A percentile compares a stretch with the other conserved stretches of the same genome.
These are phyloP conservation scores for Thelaira solivaga DNA, from an alignment of 2,888 invertebrate genomes.

Conservation along the genomic window DNA sequence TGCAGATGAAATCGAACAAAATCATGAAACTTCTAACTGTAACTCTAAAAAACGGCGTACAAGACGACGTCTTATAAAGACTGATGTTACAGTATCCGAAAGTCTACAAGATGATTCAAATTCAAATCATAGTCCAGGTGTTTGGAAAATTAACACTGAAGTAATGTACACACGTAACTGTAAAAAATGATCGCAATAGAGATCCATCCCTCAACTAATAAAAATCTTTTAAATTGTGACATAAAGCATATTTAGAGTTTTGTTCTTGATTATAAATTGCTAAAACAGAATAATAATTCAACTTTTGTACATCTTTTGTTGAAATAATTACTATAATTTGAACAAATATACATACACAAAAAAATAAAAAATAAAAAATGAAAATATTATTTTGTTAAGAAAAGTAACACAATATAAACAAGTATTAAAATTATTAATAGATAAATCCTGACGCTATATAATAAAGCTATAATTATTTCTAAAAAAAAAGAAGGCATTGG, in stretches of 20 bases:
- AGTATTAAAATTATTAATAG: conserved; percentile 44
- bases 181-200: conserved; percentile 40
- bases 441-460: conserved; percentile 28
- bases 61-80: conserved; percentile 73
- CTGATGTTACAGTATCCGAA: conserved; percentile 66
- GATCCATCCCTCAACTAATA: neutral
- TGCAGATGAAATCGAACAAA: conserved; percentile 68
- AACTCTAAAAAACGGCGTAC: conserved; percentile 68
- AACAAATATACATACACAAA: conserved; percentile 27
- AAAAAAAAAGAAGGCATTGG: conserved; percentile 24
- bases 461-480: conserved; percentile 21
- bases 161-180: conserved; percentile 65
- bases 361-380: no score
- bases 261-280: neutral
- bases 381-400: conserved; percentile 44
- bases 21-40: conserved; percentile 35
- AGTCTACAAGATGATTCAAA: conserved; percentile 66
- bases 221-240: neutral
- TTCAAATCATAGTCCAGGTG: conserved; percentile 68
- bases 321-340: conserved; percentile 19
- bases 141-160: conserved; percentile 69
- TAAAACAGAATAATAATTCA: neutral
- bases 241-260: neutral
- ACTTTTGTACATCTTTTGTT: conserved; percentile 24
- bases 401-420: conserved; percentile 28